A percentile compares a stretch with the other conserved stretches of the same genome.
Conservation (phyloP, 2,797 vertebrate genomes). For the Spondyliosoma cantharus region DNA sequence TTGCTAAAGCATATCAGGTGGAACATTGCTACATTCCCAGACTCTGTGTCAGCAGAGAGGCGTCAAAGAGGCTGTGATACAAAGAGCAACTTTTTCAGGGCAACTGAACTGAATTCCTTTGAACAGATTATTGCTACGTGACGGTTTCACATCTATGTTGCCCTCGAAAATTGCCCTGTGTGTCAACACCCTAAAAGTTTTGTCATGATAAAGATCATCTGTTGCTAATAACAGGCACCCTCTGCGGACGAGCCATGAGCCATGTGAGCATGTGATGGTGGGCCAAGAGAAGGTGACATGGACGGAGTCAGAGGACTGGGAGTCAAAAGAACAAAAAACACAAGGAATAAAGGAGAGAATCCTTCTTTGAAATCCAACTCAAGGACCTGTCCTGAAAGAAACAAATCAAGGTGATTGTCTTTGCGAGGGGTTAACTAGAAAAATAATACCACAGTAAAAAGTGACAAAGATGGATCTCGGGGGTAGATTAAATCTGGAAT, state of each 20-base stretch:
- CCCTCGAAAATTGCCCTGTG: constrained; percentile 33
- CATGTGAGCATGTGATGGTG: constrained; percentile 78
- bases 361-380: constrained; percentile 72
- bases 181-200: constrained; percentile 22
- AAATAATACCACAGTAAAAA: constrained; percentile 64
- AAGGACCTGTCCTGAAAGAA: constrained; percentile 67
- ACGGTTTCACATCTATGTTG: background rate
- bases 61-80: constrained; percentile 27
- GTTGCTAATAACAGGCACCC: constrained; percentile 41
- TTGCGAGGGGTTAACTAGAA: constrained; percentile 56
- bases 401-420: constrained; percentile 69
- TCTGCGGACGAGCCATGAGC: constrained; percentile 76
- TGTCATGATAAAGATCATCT: background rate
- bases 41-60: constrained; percentile 76
- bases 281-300: constrained; percentile 62
- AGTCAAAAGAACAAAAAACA: constrained; percentile 42
- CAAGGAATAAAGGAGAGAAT: constrained; percentile 49
- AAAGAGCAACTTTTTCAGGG: constrained; percentile 28
- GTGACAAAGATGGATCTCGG: constrained; percentile 76
- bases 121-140: background rate
- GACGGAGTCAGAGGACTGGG: constrained; percentile 43
- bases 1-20: constrained; percentile 83
- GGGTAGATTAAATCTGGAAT: constrained; percentile 86
- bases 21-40: constrained; percentile 77
- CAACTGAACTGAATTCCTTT: constrained; percentile 10